phyloP scores from a whole-genome alignment of 2,888 invertebrate species.

The Mongoloraphidia duomilia region DNA sequence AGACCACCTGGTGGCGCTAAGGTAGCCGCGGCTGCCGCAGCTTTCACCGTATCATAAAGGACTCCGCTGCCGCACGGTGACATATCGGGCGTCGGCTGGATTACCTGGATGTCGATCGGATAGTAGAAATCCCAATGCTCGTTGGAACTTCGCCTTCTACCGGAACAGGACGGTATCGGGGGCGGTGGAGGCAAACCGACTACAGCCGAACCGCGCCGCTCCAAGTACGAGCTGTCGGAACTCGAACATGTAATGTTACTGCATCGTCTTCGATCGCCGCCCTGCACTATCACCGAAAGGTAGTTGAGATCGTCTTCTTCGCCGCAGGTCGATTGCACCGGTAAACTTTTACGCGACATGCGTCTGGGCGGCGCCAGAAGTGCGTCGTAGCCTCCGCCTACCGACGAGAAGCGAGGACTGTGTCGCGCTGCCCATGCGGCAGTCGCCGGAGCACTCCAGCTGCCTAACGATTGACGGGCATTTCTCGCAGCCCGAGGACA shows the following conservation, averaged over 20 bases:
- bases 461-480: constrained; percentile 49
- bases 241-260: constrained; percentile 77
- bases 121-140: constrained; percentile 41
- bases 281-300: constrained; percentile 13
- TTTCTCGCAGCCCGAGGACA: constrained; percentile 34
- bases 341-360: constrained; percentile 44
- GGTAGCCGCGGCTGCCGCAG: constrained; percentile 14
- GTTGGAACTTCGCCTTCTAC: constrained; percentile 27
- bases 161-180: constrained; percentile 28
- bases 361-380: constrained; percentile 49
- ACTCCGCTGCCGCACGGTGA: constrained; percentile 63
- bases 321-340: constrained; percentile 31
- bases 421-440: constrained; percentile 28
- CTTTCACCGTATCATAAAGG: constrained; percentile 28
- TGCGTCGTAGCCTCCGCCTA: constrained; percentile 56
- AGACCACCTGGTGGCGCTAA: constrained; percentile 15
- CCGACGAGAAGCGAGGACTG: constrained; percentile 42
- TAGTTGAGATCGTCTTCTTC: constrained; percentile 16
- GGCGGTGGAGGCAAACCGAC: constrained; percentile 52
- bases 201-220: constrained; percentile 65
- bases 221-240: constrained; percentile 70
- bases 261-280: constrained; percentile 41
- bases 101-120: constrained; percentile 51
- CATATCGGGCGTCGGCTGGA: constrained; percentile 67
- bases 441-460: constrained; percentile 41